Percentiles rank a stretch among this genome's conserved stretches.
Conservation (phyloP, 2,797 vertebrate genomes). For the Chelidonichthys spinosus region DNA sequence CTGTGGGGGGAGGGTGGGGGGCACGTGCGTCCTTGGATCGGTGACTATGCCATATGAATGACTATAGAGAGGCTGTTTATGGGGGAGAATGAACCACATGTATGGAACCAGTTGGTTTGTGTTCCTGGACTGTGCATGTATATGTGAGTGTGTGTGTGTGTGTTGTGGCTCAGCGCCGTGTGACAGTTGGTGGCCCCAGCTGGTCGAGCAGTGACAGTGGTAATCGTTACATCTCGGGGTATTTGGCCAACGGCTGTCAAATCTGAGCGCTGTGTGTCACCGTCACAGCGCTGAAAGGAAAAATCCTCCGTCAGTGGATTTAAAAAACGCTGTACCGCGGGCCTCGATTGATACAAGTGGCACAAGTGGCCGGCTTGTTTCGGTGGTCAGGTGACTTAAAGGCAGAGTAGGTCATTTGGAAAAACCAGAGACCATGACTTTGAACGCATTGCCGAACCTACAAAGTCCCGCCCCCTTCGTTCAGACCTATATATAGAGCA, state of each 20-base stretch:
- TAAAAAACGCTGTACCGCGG: conserved; percentile 1
- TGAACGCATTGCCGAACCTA: no score
- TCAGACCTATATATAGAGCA: no score
- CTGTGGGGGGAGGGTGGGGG: background rate
- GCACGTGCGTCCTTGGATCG: conserved; percentile 20
- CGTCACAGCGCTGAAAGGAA: conserved; percentile 48
- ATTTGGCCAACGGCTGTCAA: conserved; percentile 45
- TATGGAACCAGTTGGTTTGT: background rate
- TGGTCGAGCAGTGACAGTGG: conserved; percentile 45
- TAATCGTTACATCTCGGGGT: conserved; percentile 53
- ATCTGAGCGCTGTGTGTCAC: conserved; percentile 62
- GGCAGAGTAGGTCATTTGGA: no score
- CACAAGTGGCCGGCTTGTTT: background rate
- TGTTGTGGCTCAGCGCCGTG: conserved; percentile 18
- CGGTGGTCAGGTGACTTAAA: background rate
- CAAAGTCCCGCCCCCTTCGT: no score
- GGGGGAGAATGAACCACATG: background rate
- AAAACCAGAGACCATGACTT: no score
- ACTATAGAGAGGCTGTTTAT: conserved; percentile 18
- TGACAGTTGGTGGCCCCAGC: conserved; percentile 64
- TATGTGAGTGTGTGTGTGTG: background rate
- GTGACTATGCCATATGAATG: conserved; percentile 19
- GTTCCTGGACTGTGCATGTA: background rate
- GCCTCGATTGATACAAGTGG: conserved; percentile 2
- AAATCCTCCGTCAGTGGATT: conserved; percentile 42